These are phyloP conservation scores for Drosophila mimetica DNA, from an alignment of 2,888 invertebrate genomes.

Conservation along the genomic window DNA sequence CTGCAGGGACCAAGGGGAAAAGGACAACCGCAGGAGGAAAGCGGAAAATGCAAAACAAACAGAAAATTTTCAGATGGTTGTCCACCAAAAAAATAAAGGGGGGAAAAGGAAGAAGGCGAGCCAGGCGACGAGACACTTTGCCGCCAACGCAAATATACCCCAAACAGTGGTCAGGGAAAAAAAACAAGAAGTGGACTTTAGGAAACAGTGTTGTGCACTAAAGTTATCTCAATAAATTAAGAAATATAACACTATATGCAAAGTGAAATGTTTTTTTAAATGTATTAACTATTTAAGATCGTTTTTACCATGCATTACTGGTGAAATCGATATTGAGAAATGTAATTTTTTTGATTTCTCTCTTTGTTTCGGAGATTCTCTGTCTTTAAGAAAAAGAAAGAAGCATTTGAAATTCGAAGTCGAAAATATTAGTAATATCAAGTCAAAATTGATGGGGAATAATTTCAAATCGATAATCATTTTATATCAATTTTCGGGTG, in stretches of 20 bases:
- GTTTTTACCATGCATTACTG: too few relatives aligned
- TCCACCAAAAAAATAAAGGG: neutral
- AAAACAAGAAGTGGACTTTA: slow-evolving; percentile 19
- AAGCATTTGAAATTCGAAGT: too few relatives aligned
- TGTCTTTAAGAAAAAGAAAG: too few relatives aligned
- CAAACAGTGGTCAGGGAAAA: slow-evolving; percentile 27
- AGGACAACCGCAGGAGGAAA: slow-evolving; percentile 56
- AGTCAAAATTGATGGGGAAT: too few relatives aligned
- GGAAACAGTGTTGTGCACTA: neutral
- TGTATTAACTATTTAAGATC: too few relatives aligned
- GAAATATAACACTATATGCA: neutral
- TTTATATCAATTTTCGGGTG: too few relatives aligned
- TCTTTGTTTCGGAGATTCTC: too few relatives aligned
- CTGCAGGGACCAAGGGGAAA: slow-evolving; percentile 31
- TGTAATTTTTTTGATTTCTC: too few relatives aligned
- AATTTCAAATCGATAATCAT: too few relatives aligned
- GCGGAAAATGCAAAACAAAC: slow-evolving; percentile 78
- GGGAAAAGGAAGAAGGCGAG: slow-evolving; percentile 26
- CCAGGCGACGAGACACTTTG: slow-evolving; percentile 79
- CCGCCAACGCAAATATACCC: slow-evolving; percentile 77
- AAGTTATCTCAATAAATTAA: neutral
- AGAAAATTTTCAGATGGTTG: slow-evolving; percentile 42
- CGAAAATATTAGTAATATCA: too few relatives aligned
- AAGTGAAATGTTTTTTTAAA: too few relatives aligned
- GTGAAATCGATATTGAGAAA: too few relatives aligned